A percentile compares a stretch with the other conserved stretches of the same genome.
phyloP scores from a whole-genome alignment of 2,888 invertebrate genomes.

The Apomyelois bistriatella region DNA sequence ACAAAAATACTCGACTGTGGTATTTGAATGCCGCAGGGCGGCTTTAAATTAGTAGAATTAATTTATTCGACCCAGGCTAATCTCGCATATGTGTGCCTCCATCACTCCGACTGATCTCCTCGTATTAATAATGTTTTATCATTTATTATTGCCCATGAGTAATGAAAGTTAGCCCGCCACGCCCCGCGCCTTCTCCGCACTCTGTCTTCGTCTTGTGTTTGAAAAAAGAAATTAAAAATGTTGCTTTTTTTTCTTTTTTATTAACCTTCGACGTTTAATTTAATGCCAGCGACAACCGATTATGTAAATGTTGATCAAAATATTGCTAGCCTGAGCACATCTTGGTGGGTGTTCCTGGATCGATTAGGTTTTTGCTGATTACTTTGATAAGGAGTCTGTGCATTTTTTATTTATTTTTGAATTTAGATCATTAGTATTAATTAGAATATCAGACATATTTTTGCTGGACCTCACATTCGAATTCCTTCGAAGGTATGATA shows the following conservation, averaged over 20 bases:
- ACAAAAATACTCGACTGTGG: constrained; percentile 8
- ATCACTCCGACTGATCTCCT: constrained; percentile 66
- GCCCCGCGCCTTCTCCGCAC: constrained; percentile 67
- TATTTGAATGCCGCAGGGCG: constrained; percentile 29
- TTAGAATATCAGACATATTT: neutral
- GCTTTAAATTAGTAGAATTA: constrained; percentile 73
- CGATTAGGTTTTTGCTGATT: constrained; percentile 30
- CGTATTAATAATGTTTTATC: constrained; percentile 80
- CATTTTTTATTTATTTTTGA: constrained; percentile 21
- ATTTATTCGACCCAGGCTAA: constrained; percentile 68
- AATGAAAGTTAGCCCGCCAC: constrained; percentile 76
- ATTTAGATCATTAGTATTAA: neutral
- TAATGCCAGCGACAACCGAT: constrained; percentile 64
- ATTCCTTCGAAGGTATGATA: no score
- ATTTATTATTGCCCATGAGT: constrained; percentile 76
- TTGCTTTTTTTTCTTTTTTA: constrained; percentile 42
- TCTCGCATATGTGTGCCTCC: constrained; percentile 56
- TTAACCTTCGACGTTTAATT: constrained; percentile 54
- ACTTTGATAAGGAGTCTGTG: constrained; percentile 31
- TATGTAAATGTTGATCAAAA: constrained; percentile 46
- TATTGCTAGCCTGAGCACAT: constrained; percentile 21
- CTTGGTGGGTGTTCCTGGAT: constrained; percentile 47
- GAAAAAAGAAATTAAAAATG: constrained; percentile 60
- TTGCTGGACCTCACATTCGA: neutral
- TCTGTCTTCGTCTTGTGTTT: constrained; percentile 69